Conservation (phyloP, 2,888 invertebrate genomes). For the Megalurothrips usitatus region DNA sequence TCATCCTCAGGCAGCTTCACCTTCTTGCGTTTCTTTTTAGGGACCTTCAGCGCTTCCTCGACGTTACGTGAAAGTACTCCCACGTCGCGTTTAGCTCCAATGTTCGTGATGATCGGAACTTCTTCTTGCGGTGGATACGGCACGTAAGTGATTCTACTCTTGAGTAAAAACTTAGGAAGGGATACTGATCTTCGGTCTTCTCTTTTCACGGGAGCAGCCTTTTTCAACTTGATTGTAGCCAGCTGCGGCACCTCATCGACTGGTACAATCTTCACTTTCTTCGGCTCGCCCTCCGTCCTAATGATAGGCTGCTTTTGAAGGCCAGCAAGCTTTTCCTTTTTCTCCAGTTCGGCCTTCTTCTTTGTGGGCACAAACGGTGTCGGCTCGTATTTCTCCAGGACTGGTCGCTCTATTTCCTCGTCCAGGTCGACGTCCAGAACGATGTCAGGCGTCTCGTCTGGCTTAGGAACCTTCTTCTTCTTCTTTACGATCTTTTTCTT, state of each 20-base stretch:
- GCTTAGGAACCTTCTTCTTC: constrained; percentile 30
- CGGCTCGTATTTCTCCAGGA: neutral
- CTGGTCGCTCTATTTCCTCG: neutral
- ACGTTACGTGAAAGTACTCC: constrained; percentile 51
- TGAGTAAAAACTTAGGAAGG: constrained; percentile 49
- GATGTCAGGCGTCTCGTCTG: constrained; percentile 32
- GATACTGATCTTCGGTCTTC: constrained; percentile 44
- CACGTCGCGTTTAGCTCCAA: constrained; percentile 48
- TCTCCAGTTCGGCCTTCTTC: neutral
- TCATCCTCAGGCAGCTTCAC: constrained; percentile 44
- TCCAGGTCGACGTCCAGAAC: constrained; percentile 3
- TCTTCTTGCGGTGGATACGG: constrained; percentile 49
- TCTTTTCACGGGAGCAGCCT: constrained; percentile 47
- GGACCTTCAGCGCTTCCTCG: constrained; percentile 49
- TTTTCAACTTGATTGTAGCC: constrained; percentile 64
- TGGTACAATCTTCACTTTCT: constrained; percentile 54
- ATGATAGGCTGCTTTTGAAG: constrained; percentile 48
- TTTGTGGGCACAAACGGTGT: neutral
- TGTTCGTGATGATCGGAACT: constrained; percentile 44
- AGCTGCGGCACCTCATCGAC: constrained; percentile 52
- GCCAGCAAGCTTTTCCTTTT: constrained; percentile 31
- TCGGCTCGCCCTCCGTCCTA: constrained; percentile 56
- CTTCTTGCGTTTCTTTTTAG: constrained; percentile 47
- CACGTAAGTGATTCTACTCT: constrained; percentile 48
- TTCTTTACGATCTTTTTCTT: constrained; percentile 28